Percentiles rank a stretch among this genome's conserved stretches.
Conservation (phyloP, 2,888 invertebrate species). For the Cheilosia grossa region DNA sequence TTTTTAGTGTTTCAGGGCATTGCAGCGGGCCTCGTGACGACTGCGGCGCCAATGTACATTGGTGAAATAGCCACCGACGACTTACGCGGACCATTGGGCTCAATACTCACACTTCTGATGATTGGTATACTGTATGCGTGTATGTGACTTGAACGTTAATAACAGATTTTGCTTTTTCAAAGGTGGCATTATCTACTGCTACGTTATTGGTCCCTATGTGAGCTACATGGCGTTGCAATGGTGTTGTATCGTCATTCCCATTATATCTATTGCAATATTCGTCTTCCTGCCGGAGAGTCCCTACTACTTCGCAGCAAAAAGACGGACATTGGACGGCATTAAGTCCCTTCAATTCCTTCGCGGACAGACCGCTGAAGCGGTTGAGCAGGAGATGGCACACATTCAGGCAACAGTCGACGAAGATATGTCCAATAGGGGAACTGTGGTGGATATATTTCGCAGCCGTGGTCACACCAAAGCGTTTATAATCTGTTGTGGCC, state of each 20-base stretch:
- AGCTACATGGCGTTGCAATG: conserved; percentile 87
- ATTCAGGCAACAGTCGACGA: conserved; percentile 85
- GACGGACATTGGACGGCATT: conserved; percentile 85
- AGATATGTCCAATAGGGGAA: conserved; percentile 82
- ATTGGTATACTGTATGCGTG: conserved; percentile 79
- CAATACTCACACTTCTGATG: conserved; percentile 90
- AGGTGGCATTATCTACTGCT: conserved; percentile 88
- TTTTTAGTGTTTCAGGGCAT: conserved; percentile 83
- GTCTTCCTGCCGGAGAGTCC: conserved; percentile 93
- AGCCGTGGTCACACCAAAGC: conserved; percentile 90
- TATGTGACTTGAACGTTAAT: not conserved
- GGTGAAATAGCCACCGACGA: conserved; percentile 93
- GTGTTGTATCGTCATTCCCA: conserved; percentile 86
- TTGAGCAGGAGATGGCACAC: conserved; percentile 86
- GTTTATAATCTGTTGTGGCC: conserved; percentile 88
- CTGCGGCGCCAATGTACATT: conserved; percentile 92
- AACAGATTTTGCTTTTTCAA: not conserved
- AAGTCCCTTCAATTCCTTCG: conserved; percentile 87
- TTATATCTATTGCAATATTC: conserved; percentile 86
- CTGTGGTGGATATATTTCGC: conserved; percentile 85
- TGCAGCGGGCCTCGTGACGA: conserved; percentile 87
- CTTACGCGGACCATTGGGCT: conserved; percentile 91
- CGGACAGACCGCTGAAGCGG: conserved; percentile 85
- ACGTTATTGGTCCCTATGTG: conserved; percentile 89
- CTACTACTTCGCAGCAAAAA: conserved; percentile 86